A percentile compares a stretch with the other conserved stretches of the same genome.
Evolutionary conservation across 2,113 vertebrate genomes (phyloP).

Genomic region (Sturnira hondurensis): DNA sequence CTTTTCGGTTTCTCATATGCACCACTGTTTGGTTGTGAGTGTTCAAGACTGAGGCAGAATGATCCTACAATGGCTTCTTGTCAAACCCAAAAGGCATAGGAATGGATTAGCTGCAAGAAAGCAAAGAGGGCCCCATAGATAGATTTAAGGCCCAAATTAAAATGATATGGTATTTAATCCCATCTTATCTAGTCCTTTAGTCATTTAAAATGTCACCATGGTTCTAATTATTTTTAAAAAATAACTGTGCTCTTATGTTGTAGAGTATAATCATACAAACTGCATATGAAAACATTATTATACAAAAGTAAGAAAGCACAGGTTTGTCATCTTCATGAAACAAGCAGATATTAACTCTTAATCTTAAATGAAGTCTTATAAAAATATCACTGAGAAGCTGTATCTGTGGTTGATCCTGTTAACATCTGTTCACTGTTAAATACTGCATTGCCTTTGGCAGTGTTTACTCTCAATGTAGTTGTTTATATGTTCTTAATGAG

Average conservation of each 20-base stretch:
- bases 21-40: not conserved
- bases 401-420: not conserved
- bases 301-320: not conserved
- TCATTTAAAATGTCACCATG: not conserved
- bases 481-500: not conserved
- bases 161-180: not conserved
- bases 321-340: not conserved
- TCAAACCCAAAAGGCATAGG: not conserved
- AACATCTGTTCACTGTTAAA: not conserved
- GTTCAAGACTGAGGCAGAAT: not conserved
- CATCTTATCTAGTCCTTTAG: not conserved
- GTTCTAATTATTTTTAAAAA: slow-evolving; percentile 26
- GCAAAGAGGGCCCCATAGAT: not conserved
- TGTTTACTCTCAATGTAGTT: not conserved
- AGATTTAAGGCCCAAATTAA: not conserved
- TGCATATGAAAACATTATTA: not conserved
- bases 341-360: not conserved
- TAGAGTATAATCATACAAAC: not conserved
- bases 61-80: not conserved
- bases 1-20: not conserved
- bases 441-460: not conserved
- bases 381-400: not conserved
- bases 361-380: slow-evolving; percentile 1
- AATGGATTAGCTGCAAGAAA: not conserved
- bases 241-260: slow-evolving; percentile 1